Percentiles rank a stretch among this genome's conserved stretches.
These are phyloP conservation scores for Daboia siamensis DNA, from an alignment of 2,113 vertebrate species.

Conservation along the genomic window DNA sequence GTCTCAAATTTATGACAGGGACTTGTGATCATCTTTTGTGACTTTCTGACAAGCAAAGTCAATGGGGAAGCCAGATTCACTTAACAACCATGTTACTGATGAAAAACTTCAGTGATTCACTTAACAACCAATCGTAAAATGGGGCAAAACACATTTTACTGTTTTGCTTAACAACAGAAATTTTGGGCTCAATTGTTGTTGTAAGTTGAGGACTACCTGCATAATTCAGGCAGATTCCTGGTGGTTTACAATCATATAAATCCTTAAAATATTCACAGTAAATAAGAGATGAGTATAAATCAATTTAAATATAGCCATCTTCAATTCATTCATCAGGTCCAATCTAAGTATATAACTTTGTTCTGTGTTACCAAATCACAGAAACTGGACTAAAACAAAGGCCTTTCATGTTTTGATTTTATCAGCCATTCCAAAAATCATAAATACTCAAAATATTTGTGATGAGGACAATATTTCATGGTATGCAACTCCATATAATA, in stretches of 20 bases:
- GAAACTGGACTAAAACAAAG: not conserved
- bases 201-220: not conserved
- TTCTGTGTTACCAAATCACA: not conserved
- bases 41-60: not conserved
- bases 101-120: not conserved
- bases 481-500: not conserved
- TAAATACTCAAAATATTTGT: not conserved
- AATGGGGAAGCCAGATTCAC: not conserved
- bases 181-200: not conserved
- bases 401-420: not conserved
- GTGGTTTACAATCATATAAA: not conserved
- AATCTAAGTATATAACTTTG: not conserved
- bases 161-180: not conserved
- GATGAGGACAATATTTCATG: not conserved
- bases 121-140: not conserved
- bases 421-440: not conserved
- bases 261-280: not conserved
- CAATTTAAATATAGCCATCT: not conserved
- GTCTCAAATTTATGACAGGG: not conserved
- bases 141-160: not conserved
- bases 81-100: not conserved
- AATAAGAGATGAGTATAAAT: not conserved
- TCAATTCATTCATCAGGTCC: not conserved
- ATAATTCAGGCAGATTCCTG: not conserved
- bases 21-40: not conserved